Percentiles rank a stretch among this genome's conserved stretches.
Evolutionary conservation across 1,140 invertebrate genomes (phyloP).

Genomic region (Dolichoris vasculosae): DNA sequence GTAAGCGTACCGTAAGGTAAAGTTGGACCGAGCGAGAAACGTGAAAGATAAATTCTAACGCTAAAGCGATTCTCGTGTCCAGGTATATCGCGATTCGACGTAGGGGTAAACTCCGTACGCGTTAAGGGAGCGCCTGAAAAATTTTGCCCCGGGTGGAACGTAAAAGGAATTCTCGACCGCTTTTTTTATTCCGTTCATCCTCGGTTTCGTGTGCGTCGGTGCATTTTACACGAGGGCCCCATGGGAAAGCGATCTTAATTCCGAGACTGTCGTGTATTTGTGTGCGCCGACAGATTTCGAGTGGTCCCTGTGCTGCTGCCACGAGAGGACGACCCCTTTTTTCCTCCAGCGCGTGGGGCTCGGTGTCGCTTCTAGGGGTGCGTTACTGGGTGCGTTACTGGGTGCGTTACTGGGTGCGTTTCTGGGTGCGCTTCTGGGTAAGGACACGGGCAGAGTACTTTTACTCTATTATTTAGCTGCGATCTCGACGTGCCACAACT

Average conservation of each 20-base stretch:
- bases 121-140: background rate
- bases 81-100: background rate
- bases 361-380: background rate
- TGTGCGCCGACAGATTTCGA: slow-evolving; percentile 8
- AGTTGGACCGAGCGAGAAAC: too few relatives aligned
- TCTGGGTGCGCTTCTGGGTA: too few relatives aligned
- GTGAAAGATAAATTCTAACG: too few relatives aligned
- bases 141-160: slow-evolving; percentile 4
- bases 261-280: slow-evolving; percentile 27
- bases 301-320: background rate
- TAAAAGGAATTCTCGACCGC: slow-evolving; percentile 40
- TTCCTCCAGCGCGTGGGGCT: background rate
- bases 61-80: background rate
- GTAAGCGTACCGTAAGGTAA: too few relatives aligned
- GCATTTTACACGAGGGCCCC: background rate
- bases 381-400: too few relatives aligned
- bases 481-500: too few relatives aligned
- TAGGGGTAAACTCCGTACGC: background rate
- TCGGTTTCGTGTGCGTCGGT: background rate
- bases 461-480: background rate
- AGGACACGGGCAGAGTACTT: too few relatives aligned
- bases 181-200: background rate
- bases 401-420: too few relatives aligned
- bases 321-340: slow-evolving; percentile 44
- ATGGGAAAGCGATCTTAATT: slow-evolving; percentile 57